Evolutionary conservation across 2,888 invertebrate species (phyloP), one percentile per base, ranked within the genome.

Genomic region (Chironomus riparius): DNA sequence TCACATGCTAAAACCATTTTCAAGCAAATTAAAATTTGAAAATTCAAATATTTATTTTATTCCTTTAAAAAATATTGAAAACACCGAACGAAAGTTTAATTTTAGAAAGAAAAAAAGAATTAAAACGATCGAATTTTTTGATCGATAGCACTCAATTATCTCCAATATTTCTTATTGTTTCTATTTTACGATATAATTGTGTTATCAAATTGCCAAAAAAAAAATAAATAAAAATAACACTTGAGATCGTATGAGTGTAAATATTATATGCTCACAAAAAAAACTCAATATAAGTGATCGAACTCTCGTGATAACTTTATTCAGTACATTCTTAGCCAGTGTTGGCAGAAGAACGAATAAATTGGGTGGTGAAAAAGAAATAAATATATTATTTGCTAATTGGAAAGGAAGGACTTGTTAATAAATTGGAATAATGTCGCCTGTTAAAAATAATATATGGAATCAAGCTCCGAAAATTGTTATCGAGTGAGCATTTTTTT

Each of bases 201-300:
- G 65, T 65, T 65, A 65, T 65, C 65, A 65, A 22, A 7, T 18
- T 7, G 65, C 22, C 3, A 22, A 21, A 21, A 18, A 12, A 62
- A 62, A 24, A 22, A 65, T 13, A 65, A 65, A 65, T 22, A 65
- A 13, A 65, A 24, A 65, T 21, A 21, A 13, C 65, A 24, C 65
- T 65, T 65, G 65, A 65, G 65, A 21, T 65, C 18, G 65, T 65
- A 65, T 21, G 22, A 62, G 62, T 22, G 18, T 18, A 56, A 56
- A 15, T 18, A 62, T 24, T 65, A 12, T 65, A 65, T 56, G 56
- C 5, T 15, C 7, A 56, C 38, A 12, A 65, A 65, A n/a, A n/a
- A 65, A 65, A 24, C 21, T 65, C 21, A 65, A 65, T 65, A 65
- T 65, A 65, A 65, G 65, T 65, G 65, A 65, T 65, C 65, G 65